A percentile compares a stretch with the other conserved stretches of the same genome.
phyloP scores from a whole-genome alignment of 2,888 invertebrate species.

The Drosophila eohydei region DNA sequence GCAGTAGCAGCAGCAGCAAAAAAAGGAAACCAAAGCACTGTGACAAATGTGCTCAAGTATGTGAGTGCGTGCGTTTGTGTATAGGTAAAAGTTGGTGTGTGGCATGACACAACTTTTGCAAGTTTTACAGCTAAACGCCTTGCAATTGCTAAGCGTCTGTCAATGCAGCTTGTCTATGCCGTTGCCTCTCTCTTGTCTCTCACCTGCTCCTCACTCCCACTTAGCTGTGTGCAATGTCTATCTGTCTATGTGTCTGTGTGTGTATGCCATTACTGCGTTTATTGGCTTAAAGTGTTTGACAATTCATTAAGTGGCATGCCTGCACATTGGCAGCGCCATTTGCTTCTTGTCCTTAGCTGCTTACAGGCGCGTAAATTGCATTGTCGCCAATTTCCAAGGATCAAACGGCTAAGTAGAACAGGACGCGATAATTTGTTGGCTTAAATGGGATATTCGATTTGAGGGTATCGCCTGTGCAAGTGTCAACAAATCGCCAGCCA shows the following conservation, averaged over 20 bases:
- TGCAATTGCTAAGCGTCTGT: conserved; percentile 71
- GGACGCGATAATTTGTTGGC: conserved; percentile 65
- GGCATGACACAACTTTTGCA: conserved; percentile 67
- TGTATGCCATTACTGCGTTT: conserved; percentile 67
- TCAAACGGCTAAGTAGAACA: conserved; percentile 45
- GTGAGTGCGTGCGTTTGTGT: conserved; percentile 35
- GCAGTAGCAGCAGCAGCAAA: conserved; percentile 20
- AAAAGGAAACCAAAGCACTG: conserved; percentile 49
- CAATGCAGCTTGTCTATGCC: conserved; percentile 39
- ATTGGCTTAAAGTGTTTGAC: conserved; percentile 81
- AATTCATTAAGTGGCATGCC: conserved; percentile 71
- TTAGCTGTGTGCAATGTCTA: conserved; percentile 11
- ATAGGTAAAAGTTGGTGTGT: conserved; percentile 64
- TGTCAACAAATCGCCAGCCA: conserved; percentile 73
- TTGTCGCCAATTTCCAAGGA: conserved; percentile 57
- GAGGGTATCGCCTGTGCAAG: conserved; percentile 46
- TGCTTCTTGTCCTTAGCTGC: conserved; percentile 50
- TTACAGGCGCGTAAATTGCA: conserved; percentile 72
- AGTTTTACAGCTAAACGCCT: conserved; percentile 79
- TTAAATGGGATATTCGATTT: conserved; percentile 46
- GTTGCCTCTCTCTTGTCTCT: background rate
- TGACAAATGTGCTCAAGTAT: conserved; percentile 71
- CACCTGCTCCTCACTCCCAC: conserved; percentile 38
- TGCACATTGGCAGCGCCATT: conserved; percentile 38
- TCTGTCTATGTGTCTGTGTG: conserved; percentile 5